Conservation (phyloP, 1,140 invertebrate genomes). For the Procambarus clarkii region DNA sequence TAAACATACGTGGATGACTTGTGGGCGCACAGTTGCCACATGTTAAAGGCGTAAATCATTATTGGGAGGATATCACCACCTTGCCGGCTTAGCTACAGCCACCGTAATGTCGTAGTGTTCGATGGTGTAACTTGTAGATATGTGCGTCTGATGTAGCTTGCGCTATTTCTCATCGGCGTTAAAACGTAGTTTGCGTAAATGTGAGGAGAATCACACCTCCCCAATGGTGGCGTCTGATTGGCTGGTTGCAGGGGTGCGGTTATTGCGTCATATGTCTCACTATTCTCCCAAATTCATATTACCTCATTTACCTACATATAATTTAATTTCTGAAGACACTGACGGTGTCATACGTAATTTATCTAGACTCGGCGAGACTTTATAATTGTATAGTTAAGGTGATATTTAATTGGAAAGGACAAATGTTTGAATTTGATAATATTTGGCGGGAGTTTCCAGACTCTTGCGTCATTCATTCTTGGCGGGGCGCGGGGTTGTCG, state of each 20-base stretch:
- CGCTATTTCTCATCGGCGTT: background rate
- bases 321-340: background rate
- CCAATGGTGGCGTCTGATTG: background rate
- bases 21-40: background rate
- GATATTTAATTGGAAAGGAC: background rate
- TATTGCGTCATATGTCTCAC: background rate
- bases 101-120: no score
- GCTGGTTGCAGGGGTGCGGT: background rate
- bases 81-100: no score
- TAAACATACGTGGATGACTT: background rate
- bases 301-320: background rate
- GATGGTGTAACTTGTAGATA: no score
- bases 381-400: background rate
- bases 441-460: background rate
- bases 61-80: background rate
- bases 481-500: background rate
- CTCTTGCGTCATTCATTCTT: conserved; percentile 18
- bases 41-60: background rate
- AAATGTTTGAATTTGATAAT: background rate
- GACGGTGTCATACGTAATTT: background rate
- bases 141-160: no score
- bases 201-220: background rate
- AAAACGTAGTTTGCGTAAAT: background rate
- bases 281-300: background rate
- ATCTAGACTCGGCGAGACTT: background rate